phyloP scores from a whole-genome alignment of 2,888 invertebrate species.

The Crematogaster levior region DNA sequence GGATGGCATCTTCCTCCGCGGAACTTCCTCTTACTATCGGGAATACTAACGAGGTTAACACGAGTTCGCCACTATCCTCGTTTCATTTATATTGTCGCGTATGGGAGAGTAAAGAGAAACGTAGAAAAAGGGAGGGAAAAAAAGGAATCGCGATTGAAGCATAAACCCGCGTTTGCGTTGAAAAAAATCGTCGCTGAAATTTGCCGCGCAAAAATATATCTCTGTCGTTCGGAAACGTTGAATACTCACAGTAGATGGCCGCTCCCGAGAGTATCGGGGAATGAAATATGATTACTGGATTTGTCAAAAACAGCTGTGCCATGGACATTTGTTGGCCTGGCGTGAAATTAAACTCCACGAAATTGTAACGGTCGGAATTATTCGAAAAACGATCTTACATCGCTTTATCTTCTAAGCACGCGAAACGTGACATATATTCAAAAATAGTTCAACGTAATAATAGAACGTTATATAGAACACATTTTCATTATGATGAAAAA shows the following conservation, averaged over 20 bases:
- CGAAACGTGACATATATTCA: neutral
- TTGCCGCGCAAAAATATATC: conserved; percentile 50
- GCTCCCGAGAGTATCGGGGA: conserved; percentile 58
- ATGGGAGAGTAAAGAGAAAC: neutral
- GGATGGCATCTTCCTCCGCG: conserved; percentile 27
- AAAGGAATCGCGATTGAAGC: neutral
- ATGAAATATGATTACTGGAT: conserved; percentile 74
- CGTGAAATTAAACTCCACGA: conserved; percentile 72
- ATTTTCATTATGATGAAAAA: neutral
- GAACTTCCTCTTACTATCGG: conserved; percentile 48
- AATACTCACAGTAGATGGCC: conserved; percentile 58
- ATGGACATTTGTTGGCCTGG: conserved; percentile 69
- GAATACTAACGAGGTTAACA: conserved; percentile 65
- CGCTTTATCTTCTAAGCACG: conserved; percentile 14
- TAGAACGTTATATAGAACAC: neutral
- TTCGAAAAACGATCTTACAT: conserved; percentile 31
- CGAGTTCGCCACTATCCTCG: conserved; percentile 9
- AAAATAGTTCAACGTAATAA: neutral
- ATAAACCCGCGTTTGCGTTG: conserved; percentile 3
- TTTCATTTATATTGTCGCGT: conserved; percentile 10
- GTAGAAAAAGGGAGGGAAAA: neutral
- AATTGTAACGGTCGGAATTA: conserved; percentile 62
- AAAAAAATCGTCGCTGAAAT: conserved; percentile 50
- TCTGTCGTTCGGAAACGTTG: conserved; percentile 55
- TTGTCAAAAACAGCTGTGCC: conserved; percentile 76